Percentiles rank a stretch among this genome's conserved stretches.
phyloP scores from a whole-genome alignment of 2,888 invertebrate genomes.

The Eupsilia transversa region DNA sequence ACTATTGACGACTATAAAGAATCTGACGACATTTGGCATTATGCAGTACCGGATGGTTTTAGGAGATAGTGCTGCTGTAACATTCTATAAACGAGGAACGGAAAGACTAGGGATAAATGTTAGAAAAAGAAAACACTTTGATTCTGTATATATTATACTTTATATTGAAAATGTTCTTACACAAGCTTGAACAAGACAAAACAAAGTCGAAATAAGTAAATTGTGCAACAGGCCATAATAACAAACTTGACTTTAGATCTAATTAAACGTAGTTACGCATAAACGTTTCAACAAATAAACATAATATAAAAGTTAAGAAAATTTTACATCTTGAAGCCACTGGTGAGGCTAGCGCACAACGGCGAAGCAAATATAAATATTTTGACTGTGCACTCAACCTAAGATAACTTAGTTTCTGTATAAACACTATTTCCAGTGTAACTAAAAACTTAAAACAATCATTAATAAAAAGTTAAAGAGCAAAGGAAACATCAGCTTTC shows the following conservation, averaged over 20 bases:
- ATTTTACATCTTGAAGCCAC: slow-evolving; percentile 63
- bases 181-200: slow-evolving; percentile 82
- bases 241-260: slow-evolving; percentile 73
- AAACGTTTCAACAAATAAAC: slow-evolving; percentile 76
- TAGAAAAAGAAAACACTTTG: slow-evolving; percentile 46
- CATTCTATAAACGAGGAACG: not conserved
- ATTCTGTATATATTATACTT: slow-evolving; percentile 61
- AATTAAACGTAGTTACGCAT: slow-evolving; percentile 68
- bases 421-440: slow-evolving; percentile 56
- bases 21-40: slow-evolving; percentile 1
- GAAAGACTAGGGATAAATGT: not conserved
- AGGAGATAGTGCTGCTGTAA: not conserved
- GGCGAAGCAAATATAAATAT: slow-evolving; percentile 55
- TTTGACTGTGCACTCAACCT: slow-evolving; percentile 64
- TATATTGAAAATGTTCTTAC: slow-evolving; percentile 79
- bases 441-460: slow-evolving; percentile 60
- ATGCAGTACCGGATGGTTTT: not conserved
- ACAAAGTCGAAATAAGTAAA: slow-evolving; percentile 79
- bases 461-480: slow-evolving; percentile 47
- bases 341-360: slow-evolving; percentile 54
- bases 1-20: slow-evolving; percentile 2
- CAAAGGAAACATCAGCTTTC: slow-evolving; percentile 53
- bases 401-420: slow-evolving; percentile 60
- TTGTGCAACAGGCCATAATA: slow-evolving; percentile 83
- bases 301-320: slow-evolving; percentile 59